Evolutionary conservation across 2,113 vertebrate genomes (phyloP), one percentile per base, ranked within the genome.

Genomic region (Chunga burmeisteri): DNA sequence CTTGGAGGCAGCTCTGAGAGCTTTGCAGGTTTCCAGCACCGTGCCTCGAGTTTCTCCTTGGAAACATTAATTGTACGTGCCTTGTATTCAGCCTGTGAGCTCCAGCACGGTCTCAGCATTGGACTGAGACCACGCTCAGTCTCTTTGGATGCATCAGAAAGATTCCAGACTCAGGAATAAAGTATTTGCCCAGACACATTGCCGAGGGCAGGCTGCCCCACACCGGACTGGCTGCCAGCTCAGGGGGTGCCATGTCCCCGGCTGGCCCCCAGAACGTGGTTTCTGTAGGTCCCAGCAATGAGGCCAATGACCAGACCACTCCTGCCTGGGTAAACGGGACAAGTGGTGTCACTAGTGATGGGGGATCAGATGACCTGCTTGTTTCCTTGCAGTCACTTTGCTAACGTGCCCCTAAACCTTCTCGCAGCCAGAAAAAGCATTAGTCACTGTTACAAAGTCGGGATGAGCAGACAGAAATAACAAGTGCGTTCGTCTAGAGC

Each of bases 391-490:
- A 94, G 58, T 25, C 79, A 53, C 87, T 92, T 88, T 90, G 74
- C 50, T 96, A 82, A 93, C 71, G 27, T 94, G 90, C 46, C 88
- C 94, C 89, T 77, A 90, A 84, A 65, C 25, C 74, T 49, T 86
- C 68, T 32, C 1, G 10, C 81, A 80, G 96, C 91, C 94, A 95
- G 95, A 90, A 93, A 87, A 96, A 96, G 89, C 89, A 94, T 95
- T 94, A 94, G 94, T 94, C 96, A 95, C 80, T 2, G 4, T 77
- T 58, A 80, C 78, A 77, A 81, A 97, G 77, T 40, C 86, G 55
- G 95, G 96, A 97, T 85, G 93, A 97, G 91, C 95, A 47, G 75
- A 94, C 92, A 95, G 82, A 89, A 96, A 96, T 90, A 96, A 97
- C 89, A 96, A 81, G 81, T 0, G 20, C 5, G 3, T 93, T 88